These are phyloP conservation scores for Nothobranchius kuhntae DNA, from an alignment of 2,113 vertebrate species.

Conservation along the genomic window DNA sequence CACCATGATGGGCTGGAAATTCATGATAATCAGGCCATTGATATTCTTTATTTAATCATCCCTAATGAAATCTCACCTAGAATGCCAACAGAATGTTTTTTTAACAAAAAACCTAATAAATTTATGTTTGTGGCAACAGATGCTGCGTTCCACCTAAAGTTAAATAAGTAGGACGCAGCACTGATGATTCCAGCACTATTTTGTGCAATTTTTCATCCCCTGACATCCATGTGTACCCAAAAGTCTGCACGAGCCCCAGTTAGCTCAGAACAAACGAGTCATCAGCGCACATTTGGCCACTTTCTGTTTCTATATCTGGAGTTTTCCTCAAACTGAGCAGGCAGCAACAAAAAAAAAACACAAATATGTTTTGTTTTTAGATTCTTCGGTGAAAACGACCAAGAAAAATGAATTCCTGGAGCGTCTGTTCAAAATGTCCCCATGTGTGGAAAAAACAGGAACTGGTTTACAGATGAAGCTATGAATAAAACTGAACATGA, in stretches of 20 bases:
- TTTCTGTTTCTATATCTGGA: neutral
- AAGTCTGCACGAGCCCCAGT: slow-evolving; percentile 2
- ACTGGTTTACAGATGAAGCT: too few relatives aligned
- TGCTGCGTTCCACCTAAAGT: slow-evolving; percentile 3
- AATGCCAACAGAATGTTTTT: too few relatives aligned
- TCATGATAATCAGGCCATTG: neutral
- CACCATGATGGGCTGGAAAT: neutral
- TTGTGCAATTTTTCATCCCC: slow-evolving; percentile 20
- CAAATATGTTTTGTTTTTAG: too few relatives aligned
- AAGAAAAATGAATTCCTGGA: too few relatives aligned
- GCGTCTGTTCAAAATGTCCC: too few relatives aligned
- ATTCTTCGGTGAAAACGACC: neutral
- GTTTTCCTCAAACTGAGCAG: slow-evolving; percentile 1
- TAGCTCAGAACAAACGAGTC: slow-evolving; percentile 10
- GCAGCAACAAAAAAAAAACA: neutral
- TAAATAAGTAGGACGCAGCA: slow-evolving; percentile 21
- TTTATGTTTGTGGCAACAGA: neutral
- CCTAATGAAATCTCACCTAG: neutral
- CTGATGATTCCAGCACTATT: slow-evolving; percentile 8
- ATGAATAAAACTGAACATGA: too few relatives aligned
- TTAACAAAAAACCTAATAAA: neutral
- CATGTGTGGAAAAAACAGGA: too few relatives aligned
- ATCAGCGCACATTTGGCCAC: slow-evolving; percentile 2
- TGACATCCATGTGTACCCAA: slow-evolving; percentile 9
- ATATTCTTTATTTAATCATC: neutral